Percentiles rank a stretch among this genome's conserved stretches.
phyloP scores from a whole-genome alignment of 1,140 invertebrate species.

The Ips typographus region DNA sequence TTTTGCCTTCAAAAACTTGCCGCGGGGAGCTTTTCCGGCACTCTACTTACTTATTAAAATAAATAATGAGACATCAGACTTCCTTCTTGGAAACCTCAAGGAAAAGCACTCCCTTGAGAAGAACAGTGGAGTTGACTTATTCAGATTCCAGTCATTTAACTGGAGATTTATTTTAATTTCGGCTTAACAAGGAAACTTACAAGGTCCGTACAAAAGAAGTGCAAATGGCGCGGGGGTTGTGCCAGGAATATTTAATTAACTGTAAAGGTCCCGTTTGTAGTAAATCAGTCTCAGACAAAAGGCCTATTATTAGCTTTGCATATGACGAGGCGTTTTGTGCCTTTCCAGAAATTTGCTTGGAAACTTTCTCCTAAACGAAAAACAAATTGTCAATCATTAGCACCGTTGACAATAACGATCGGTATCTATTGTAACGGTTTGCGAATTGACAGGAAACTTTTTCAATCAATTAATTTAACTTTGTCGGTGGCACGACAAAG shows the following conservation, averaged over 20 bases:
- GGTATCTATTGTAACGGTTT: conserved; percentile 10
- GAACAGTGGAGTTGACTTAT: neutral
- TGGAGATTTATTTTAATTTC: conserved; percentile 10
- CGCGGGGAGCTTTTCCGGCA: no score
- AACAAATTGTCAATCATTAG: conserved; percentile 6
- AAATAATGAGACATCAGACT: no score
- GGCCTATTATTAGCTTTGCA: no score
- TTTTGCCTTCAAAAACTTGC: no score
- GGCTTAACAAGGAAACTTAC: conserved; percentile 8
- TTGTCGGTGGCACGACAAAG: conserved; percentile 3
- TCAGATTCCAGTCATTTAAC: neutral
- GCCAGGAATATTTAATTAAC: conserved; percentile 8
- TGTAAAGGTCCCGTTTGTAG: neutral
- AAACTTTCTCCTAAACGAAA: neutral
- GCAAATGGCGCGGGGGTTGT: conserved; percentile 4
- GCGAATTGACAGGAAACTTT: conserved; percentile 29
- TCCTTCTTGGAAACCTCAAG: no score
- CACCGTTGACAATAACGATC: neutral
- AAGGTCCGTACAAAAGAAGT: neutral
- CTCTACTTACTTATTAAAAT: no score
- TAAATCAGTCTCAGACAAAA: no score
- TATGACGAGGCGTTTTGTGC: no score
- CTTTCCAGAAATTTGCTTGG: no score
- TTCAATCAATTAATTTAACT: conserved; percentile 38
- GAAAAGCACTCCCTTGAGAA: neutral